Percentiles rank a stretch among this genome's conserved stretches.
Evolutionary conservation across 2,797 vertebrate species (phyloP).

Genomic region (Pagetopsis macropterus): DNA sequence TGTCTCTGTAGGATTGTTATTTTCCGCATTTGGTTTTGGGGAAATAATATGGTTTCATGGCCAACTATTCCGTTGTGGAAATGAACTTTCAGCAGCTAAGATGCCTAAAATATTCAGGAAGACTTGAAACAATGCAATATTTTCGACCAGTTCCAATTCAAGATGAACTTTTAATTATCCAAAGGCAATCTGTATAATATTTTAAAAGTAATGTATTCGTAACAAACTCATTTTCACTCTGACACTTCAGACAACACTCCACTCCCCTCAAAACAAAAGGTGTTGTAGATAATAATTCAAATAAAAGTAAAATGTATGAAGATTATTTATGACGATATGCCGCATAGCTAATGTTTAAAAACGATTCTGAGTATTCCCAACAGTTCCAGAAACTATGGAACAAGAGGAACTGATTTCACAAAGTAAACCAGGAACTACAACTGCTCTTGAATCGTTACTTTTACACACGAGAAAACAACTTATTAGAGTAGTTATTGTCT

Average conservation of each 20-base stretch:
- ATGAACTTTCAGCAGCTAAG: constrained; percentile 17
- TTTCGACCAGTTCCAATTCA: neutral
- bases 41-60: neutral
- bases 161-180: neutral
- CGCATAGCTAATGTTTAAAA: neutral
- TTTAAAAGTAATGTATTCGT: neutral
- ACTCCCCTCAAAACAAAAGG: too few relatives aligned
- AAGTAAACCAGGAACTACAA: too few relatives aligned
- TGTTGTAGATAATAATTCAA: too few relatives aligned
- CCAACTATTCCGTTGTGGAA: constrained; percentile 21
- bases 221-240: too few relatives aligned
- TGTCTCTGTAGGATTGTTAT: neutral
- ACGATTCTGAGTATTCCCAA: too few relatives aligned
- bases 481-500: too few relatives aligned
- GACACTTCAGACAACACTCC: neutral
- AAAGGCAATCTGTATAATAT: neutral
- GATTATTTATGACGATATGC: too few relatives aligned
- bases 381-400: neutral
- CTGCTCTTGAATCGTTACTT: too few relatives aligned
- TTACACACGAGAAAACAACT: too few relatives aligned
- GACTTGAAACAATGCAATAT: neutral
- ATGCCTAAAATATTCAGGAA: constrained; percentile 5
- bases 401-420: neutral
- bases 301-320: too few relatives aligned
- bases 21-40: constrained; percentile 24